These are phyloP conservation scores for Myopa tessellatipennis DNA, from an alignment of 2,888 invertebrate species.

Conservation along the genomic window DNA sequence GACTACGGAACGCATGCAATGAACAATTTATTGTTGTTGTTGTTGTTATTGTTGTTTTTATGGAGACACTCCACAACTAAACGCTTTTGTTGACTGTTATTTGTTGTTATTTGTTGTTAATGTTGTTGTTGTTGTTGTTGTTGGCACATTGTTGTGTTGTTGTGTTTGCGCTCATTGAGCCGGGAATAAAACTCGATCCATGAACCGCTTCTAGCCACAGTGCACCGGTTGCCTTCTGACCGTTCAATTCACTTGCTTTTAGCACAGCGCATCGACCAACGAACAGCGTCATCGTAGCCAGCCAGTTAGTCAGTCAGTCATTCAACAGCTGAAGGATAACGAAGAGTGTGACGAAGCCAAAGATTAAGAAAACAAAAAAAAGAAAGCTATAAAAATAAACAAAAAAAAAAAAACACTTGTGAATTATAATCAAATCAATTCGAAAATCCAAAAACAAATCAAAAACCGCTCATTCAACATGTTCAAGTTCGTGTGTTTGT, in stretches of 20 bases:
- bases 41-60: conserved; percentile 11
- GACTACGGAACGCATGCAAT: conserved; percentile 41
- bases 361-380: conserved; percentile 38
- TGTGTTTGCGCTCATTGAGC: conserved; percentile 49
- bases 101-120: conserved; percentile 40
- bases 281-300: background rate
- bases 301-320: conserved; percentile 35
- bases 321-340: conserved; percentile 35
- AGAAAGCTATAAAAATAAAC: conserved; percentile 29
- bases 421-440: background rate
- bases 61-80: conserved; percentile 20
- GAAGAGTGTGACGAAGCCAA: conserved; percentile 37
- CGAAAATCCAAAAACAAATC: background rate
- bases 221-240: conserved; percentile 69
- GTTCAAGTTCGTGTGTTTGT: conserved; percentile 70
- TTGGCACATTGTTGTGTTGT: conserved; percentile 49
- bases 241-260: conserved; percentile 59
- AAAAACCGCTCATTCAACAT: conserved; percentile 49
- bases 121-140: conserved; percentile 46
- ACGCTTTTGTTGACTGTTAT: conserved; percentile 28
- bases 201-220: conserved; percentile 68
- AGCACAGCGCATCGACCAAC: conserved; percentile 43
- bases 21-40: background rate
- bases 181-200: conserved; percentile 69
- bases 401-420: background rate